Percentiles rank a stretch among this genome's conserved stretches.
phyloP scores from a whole-genome alignment of 2,888 invertebrate species.

The Ophion obscuratus region DNA sequence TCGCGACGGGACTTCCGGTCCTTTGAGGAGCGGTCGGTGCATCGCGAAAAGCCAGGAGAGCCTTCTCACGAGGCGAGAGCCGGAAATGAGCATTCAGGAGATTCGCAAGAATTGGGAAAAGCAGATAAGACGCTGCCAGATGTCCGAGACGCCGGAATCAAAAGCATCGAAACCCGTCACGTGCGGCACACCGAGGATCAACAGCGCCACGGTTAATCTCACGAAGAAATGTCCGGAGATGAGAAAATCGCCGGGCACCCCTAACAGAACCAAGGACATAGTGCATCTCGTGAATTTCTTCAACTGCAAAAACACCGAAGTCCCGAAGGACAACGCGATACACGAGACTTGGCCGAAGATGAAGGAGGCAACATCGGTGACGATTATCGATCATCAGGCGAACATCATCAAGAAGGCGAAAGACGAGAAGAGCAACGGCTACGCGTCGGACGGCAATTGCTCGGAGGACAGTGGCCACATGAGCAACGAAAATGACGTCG shows the following conservation, averaged over 20 bases:
- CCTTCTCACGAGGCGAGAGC: constrained; percentile 68
- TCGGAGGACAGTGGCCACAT: constrained; percentile 94
- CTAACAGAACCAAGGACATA: constrained; percentile 79
- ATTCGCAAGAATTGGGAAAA: constrained; percentile 80
- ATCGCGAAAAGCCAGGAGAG: constrained; percentile 76
- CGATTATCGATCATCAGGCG: constrained; percentile 66
- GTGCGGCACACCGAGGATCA: constrained; percentile 57
- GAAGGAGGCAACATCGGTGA: constrained; percentile 58
- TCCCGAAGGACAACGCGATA: constrained; percentile 62
- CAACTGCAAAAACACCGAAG: constrained; percentile 80
- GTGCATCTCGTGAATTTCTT: constrained; percentile 82
- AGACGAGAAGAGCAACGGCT: constrained; percentile 79
- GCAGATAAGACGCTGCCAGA: constrained; percentile 70
- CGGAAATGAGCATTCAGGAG: constrained; percentile 78
- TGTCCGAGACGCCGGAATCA: constrained; percentile 55
- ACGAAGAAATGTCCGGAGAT: constrained; percentile 40
- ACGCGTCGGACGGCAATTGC: constrained; percentile 87
- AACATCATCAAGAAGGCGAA: constrained; percentile 62
- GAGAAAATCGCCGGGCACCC: constrained; percentile 60
- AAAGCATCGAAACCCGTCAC: constrained; percentile 32
- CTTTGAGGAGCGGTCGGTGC: constrained; percentile 68
- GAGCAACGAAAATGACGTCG: constrained; percentile 89
- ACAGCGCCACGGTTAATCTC: constrained; percentile 63
- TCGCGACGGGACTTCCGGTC: constrained; percentile 46
- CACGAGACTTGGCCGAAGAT: constrained; percentile 74